Percentiles rank a stretch among this genome's conserved stretches.
Evolutionary conservation across 1,140 invertebrate species (phyloP).

Genomic region (Pararge aegeria): DNA sequence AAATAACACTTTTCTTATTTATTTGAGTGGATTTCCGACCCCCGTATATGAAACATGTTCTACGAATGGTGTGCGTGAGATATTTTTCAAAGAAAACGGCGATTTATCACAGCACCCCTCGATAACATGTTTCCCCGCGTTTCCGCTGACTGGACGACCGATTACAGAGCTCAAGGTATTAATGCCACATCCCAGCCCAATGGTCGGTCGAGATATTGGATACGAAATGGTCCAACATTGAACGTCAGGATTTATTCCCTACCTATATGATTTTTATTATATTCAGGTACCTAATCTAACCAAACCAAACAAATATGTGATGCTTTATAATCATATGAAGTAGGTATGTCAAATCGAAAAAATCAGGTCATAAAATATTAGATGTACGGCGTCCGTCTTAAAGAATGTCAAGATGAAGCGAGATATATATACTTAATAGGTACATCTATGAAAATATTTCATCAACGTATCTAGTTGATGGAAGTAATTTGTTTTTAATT

Average conservation of each 20-base stretch:
- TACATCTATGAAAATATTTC: no score
- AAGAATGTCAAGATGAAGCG: no score
- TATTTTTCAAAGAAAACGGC: constrained; percentile 55
- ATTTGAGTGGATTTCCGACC: constrained; percentile 11
- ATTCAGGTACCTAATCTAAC: background rate
- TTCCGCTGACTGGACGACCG: constrained; percentile 41
- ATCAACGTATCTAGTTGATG: no score
- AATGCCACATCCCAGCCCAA: constrained; percentile 7
- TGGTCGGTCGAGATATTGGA: constrained; percentile 17
- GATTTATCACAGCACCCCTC: constrained; percentile 54
- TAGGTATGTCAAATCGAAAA: no score
- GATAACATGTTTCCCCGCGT: constrained; percentile 37
- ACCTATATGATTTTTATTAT: background rate
- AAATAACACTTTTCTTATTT: constrained; percentile 10
- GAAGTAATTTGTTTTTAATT: no score
- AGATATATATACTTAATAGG: no score
- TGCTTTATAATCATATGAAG: no score
- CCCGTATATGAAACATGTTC: background rate
- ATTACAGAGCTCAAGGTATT: constrained; percentile 15
- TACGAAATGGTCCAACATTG: constrained; percentile 9
- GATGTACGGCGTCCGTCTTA: no score
- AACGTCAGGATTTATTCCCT: constrained; percentile 7
- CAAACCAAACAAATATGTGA: no score
- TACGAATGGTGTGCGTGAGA: constrained; percentile 42
- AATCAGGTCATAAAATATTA: no score